A percentile compares a stretch with the other conserved stretches of the same genome.
These are phyloP conservation scores for Polypterus bichir DNA, from an alignment of 2,113 vertebrate species.

Conservation along the genomic window DNA sequence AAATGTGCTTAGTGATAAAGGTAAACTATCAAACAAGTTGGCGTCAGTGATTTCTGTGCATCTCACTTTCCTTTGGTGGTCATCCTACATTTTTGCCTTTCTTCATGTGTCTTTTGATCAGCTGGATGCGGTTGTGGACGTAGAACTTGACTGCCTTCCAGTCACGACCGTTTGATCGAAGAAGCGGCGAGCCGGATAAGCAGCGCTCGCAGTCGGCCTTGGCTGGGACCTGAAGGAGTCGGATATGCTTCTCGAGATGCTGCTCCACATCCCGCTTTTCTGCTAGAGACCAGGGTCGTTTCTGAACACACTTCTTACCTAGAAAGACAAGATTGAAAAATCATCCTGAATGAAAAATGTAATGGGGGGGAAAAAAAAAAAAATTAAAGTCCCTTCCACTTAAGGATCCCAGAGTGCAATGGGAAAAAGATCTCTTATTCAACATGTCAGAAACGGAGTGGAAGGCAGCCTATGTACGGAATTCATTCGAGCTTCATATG, in stretches of 20 bases:
- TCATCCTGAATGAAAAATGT: too few relatives aligned
- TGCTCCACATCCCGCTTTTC: slow-evolving; percentile 56
- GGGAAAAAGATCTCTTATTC: too few relatives aligned
- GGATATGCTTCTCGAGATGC: slow-evolving; percentile 51
- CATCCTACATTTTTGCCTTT: slow-evolving; percentile 30
- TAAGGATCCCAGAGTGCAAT: too few relatives aligned
- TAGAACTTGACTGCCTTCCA: slow-evolving; percentile 63
- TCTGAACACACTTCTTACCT: slow-evolving; percentile 59
- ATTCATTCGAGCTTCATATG: too few relatives aligned
- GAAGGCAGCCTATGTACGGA: too few relatives aligned
- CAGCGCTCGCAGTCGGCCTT: slow-evolving; percentile 62
- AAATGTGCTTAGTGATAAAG: too few relatives aligned
- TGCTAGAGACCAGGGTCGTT: slow-evolving; percentile 57
- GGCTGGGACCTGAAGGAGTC: slow-evolving; percentile 51
- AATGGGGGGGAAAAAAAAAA: too few relatives aligned
- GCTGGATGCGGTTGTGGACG: slow-evolving; percentile 60
- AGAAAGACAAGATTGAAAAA: neutral
- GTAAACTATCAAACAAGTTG: too few relatives aligned
- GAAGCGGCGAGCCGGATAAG: slow-evolving; percentile 53
- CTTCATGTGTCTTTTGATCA: slow-evolving; percentile 52
- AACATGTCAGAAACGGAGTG: too few relatives aligned
- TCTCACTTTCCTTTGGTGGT: too few relatives aligned
- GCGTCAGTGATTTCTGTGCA: too few relatives aligned
- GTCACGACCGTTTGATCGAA: slow-evolving; percentile 57
- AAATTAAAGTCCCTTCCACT: too few relatives aligned